Evolutionary conservation across 2,797 vertebrate genomes (phyloP).

Genomic region (Sebastes taczanowskii): DNA sequence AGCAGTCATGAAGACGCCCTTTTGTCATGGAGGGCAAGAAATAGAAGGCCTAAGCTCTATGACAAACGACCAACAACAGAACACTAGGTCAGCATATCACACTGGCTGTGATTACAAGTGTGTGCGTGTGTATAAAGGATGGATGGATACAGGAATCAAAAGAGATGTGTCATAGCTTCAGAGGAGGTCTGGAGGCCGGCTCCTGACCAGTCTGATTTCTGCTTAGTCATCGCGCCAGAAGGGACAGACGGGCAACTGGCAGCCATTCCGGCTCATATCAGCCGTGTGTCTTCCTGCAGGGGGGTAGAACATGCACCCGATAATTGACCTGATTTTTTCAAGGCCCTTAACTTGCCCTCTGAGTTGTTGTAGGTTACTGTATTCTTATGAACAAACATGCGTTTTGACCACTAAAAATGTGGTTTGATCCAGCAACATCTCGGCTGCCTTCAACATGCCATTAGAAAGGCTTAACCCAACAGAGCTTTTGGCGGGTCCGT

Average conservation of each 20-base stretch:
- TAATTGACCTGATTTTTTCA: constrained; percentile 8
- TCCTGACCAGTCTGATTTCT: constrained; percentile 70
- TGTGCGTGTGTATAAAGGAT: constrained; percentile 6
- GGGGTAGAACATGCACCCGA: not conserved
- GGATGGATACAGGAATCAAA: constrained; percentile 38
- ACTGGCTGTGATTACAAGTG: constrained; percentile 17
- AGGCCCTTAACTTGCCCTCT: not conserved
- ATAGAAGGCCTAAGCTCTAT: constrained; percentile 44
- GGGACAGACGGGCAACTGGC: constrained; percentile 28
- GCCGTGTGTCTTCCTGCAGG: not conserved
- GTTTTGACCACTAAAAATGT: constrained; percentile 25
- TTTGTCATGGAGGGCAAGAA: constrained; percentile 48
- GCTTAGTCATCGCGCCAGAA: constrained; percentile 70
- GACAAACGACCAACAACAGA: constrained; percentile 56
- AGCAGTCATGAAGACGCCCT: constrained; percentile 33
- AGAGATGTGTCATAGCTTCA: constrained; percentile 69
- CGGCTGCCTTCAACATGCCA: constrained; percentile 32
- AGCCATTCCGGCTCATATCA: constrained; percentile 20
- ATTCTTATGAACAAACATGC: constrained; percentile 30
- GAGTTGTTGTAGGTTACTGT: constrained; percentile 15
- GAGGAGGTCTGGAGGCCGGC: constrained; percentile 46
- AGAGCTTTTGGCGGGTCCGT: constrained; percentile 34
- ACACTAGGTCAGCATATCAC: constrained; percentile 50
- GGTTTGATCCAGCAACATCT: constrained; percentile 23
- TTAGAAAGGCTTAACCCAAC: constrained; percentile 40